Percentiles rank a stretch among this genome's conserved stretches.
phyloP scores from a whole-genome alignment of 2,888 invertebrate genomes.

The Dolomedes plantarius region DNA sequence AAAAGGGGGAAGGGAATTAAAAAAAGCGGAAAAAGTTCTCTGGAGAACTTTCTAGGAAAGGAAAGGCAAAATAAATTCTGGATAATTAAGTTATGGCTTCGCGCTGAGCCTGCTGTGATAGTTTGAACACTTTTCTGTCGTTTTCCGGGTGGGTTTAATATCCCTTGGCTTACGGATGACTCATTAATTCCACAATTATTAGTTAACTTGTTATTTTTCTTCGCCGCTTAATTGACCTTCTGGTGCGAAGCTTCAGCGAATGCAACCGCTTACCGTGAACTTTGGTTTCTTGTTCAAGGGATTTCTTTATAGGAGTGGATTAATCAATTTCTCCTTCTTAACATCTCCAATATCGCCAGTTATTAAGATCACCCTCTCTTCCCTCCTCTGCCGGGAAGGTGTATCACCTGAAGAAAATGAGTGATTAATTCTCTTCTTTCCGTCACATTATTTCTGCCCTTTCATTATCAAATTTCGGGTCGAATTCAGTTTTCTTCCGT shows the following conservation, averaged over 20 bases:
- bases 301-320: constrained; percentile 33
- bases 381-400: neutral
- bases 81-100: constrained; percentile 58
- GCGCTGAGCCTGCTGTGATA: constrained; percentile 44
- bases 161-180: constrained; percentile 42
- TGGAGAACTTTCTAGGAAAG: constrained; percentile 35
- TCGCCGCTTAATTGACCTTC: constrained; percentile 53
- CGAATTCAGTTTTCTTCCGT: neutral
- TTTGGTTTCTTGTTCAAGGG: constrained; percentile 28
- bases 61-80: constrained; percentile 52
- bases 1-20: constrained; percentile 18
- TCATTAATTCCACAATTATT: constrained; percentile 64
- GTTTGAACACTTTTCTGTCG: constrained; percentile 47
- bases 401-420: constrained; percentile 2
- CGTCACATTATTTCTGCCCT: neutral
- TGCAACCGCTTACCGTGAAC: constrained; percentile 17
- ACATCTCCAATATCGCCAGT: constrained; percentile 5
- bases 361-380: constrained; percentile 6
- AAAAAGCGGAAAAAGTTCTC: constrained; percentile 41
- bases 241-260: constrained; percentile 40
- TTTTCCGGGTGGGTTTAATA: constrained; percentile 48
- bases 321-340: constrained; percentile 27
- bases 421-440: constrained; percentile 3
- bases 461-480: neutral
- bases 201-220: constrained; percentile 55